Evolutionary conservation across 2,888 invertebrate species (phyloP).

Genomic region (Cryptophagus acutangulus): DNA sequence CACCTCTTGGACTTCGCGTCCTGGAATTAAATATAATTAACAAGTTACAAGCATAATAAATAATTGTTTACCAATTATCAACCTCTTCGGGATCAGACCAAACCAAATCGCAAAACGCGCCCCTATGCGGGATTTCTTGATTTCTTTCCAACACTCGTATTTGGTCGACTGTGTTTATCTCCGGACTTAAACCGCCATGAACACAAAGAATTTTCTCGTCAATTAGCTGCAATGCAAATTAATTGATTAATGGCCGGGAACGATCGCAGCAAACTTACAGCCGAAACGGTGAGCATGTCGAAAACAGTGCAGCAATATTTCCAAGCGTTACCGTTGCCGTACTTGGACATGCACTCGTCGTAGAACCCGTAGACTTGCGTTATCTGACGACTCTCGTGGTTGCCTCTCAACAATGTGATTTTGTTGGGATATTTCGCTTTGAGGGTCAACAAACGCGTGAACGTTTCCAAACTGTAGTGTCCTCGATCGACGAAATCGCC

Average conservation of each 20-base stretch:
- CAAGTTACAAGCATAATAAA: too few relatives aligned
- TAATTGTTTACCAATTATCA: conserved; percentile 68
- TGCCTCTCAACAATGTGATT: conserved; percentile 91
- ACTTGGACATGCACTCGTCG: conserved; percentile 98
- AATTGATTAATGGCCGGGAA: background rate
- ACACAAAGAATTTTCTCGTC: conserved; percentile 97
- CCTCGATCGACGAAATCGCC: conserved; percentile 97
- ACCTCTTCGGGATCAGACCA: conserved; percentile 99
- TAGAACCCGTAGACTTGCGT: conserved; percentile 99
- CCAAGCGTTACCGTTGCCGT: conserved; percentile 99
- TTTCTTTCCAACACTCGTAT: conserved; percentile 92
- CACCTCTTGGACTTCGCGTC: conserved; percentile 90
- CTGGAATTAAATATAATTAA: conserved; percentile 39
- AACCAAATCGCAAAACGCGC: conserved; percentile 96
- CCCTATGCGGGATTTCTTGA: conserved; percentile 97
- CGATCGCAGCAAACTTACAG: conserved; percentile 58
- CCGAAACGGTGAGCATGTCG: conserved; percentile 95
- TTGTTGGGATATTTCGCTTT: conserved; percentile 89
- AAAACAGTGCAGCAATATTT: conserved; percentile 97
- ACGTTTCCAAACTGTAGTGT: conserved; percentile 92
- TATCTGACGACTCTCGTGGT: conserved; percentile 98
- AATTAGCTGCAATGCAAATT: conserved; percentile 66
- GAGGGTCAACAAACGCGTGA: conserved; percentile 83
- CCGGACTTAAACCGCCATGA: conserved; percentile 96
- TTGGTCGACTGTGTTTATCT: conserved; percentile 94